Percentiles rank a stretch among this genome's conserved stretches.
Evolutionary conservation across 2,113 vertebrate genomes (phyloP).

Genomic region (Tragelaphus strepsiceros): DNA sequence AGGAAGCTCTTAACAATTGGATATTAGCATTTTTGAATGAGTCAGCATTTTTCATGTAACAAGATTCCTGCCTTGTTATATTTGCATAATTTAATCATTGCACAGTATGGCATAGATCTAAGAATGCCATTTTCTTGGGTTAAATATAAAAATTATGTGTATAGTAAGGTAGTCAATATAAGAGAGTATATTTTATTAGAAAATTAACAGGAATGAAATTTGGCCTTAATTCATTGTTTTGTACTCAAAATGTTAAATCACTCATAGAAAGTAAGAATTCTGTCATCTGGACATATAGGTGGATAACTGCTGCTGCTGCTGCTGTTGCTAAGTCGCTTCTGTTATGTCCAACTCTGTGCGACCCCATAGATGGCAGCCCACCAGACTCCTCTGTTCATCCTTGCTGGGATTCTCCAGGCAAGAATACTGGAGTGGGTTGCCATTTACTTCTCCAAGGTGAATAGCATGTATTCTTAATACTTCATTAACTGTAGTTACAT

Average conservation of each 20-base stretch:
- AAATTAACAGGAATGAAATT: not conserved
- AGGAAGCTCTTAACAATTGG: slow-evolving; percentile 66
- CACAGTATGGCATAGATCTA: slow-evolving; percentile 8
- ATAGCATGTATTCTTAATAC: not conserved
- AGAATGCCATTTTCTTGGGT: slow-evolving; percentile 29
- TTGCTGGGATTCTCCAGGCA: not conserved
- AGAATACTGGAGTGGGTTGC: not conserved
- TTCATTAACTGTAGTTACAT: not conserved
- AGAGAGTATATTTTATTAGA: not conserved
- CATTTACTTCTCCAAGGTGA: not conserved
- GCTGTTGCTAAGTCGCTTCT: not conserved
- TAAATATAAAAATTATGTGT: slow-evolving; percentile 8
- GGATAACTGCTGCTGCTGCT: not conserved
- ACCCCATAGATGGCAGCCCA: not conserved
- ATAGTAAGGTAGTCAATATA: not conserved
- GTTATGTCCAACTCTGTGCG: fast-evolving
- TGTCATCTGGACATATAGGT: not conserved
- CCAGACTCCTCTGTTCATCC: not conserved
- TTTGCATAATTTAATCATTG: slow-evolving; percentile 39
- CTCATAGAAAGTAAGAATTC: not conserved
- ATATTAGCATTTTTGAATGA: slow-evolving; percentile 68
- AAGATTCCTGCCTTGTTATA: slow-evolving; percentile 48
- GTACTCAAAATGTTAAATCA: not conserved
- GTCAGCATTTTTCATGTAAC: slow-evolving; percentile 63
- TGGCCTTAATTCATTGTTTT: not conserved